phyloP scores from a whole-genome alignment of 1,140 invertebrate species.

The Muscidifurax raptorellus region DNA sequence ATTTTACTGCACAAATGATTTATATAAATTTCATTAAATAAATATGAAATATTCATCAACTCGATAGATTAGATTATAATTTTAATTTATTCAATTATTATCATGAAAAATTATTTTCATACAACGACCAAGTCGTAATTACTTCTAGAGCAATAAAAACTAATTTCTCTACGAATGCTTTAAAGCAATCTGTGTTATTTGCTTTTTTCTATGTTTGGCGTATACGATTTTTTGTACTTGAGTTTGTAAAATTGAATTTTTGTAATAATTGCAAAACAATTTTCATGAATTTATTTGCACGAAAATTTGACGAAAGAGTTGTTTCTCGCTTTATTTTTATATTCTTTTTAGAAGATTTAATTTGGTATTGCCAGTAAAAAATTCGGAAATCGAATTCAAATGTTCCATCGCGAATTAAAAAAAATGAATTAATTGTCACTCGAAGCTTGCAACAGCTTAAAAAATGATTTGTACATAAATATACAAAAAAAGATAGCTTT shows the following conservation, averaged over 20 bases:
- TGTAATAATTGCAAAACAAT: neutral
- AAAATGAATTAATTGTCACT: slow-evolving; percentile 22
- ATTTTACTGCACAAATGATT: neutral
- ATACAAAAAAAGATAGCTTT: neutral
- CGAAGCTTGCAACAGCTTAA: neutral
- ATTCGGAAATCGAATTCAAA: neutral
- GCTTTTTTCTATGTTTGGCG: neutral
- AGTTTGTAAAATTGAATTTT: neutral
- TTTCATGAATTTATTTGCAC: neutral
- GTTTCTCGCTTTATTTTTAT: neutral
- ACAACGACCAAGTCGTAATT: neutral
- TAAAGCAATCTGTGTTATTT: neutral
- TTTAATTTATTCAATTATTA: neutral
- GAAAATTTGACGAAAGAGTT: neutral
- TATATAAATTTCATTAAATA: neutral
- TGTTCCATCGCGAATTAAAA: neutral
- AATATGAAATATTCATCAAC: neutral
- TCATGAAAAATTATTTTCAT: neutral
- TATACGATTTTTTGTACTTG: neutral
- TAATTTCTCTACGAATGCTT: neutral
- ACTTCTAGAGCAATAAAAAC: neutral
- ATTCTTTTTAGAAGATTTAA: neutral
- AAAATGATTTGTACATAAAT: slow-evolving; percentile 24
- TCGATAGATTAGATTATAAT: neutral
- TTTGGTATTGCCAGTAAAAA: too few relatives aligned